These are phyloP conservation scores for Benthochromis sp. DNA, from an alignment of 2,113 vertebrate genomes.

Conservation along the genomic window DNA sequence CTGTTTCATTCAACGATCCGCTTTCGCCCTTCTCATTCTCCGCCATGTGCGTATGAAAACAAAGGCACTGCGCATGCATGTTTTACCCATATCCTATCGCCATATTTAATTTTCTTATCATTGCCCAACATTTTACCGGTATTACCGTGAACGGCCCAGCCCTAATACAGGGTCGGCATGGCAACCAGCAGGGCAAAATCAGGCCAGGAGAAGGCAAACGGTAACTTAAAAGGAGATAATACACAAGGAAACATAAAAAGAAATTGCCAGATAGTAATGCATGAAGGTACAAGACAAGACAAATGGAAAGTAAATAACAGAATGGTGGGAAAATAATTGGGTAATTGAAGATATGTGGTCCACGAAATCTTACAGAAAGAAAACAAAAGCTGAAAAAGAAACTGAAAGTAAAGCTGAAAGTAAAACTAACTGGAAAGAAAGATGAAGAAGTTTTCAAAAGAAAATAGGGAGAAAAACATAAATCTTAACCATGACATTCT, in stretches of 20 bases:
- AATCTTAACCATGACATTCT: neutral
- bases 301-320: neutral
- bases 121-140: no score
- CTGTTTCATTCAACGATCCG: accelerated
- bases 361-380: neutral
- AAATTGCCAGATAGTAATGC: neutral
- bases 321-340: neutral
- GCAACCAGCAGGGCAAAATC: neutral
- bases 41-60: accelerated
- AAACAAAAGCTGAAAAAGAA: neutral
- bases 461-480: neutral
- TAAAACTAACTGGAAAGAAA: neutral
- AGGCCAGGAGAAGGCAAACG: neutral
- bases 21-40: no score
- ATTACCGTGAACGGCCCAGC: no score
- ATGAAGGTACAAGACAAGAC: neutral
- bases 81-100: no score
- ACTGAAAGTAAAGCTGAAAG: neutral
- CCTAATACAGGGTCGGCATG: neutral
- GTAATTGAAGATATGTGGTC: neutral
- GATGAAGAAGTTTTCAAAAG: neutral
- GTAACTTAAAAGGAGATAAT: neutral
- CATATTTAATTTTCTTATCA: no score
- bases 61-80: no score
- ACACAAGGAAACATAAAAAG: neutral